phyloP scores from a whole-genome alignment of 2,113 vertebrate genomes.

The Perognathus longimembris region DNA sequence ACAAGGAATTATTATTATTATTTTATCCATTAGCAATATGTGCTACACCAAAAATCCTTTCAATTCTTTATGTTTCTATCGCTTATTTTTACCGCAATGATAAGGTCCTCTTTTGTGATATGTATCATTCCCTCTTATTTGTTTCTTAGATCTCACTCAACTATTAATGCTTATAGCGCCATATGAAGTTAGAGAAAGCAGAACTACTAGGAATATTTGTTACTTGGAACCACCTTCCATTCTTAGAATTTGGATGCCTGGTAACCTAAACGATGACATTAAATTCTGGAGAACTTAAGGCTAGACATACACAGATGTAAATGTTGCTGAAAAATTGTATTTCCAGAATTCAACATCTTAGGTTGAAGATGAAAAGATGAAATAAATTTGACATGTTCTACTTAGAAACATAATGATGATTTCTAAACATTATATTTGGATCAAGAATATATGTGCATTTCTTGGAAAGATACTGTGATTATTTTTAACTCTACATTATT shows the following conservation, averaged over 20 bases:
- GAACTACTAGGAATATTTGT: neutral
- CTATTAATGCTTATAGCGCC: constrained; percentile 31
- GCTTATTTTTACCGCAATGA: neutral
- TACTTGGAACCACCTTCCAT: neutral
- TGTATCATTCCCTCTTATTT: constrained; percentile 20
- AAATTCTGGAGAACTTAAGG: neutral
- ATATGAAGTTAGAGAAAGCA: neutral
- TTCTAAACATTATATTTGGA: neutral
- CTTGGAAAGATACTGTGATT: neutral
- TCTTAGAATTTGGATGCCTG: neutral
- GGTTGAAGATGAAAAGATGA: neutral
- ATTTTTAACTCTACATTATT: neutral
- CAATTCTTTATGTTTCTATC: constrained; percentile 27
- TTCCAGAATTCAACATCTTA: constrained; percentile 22
- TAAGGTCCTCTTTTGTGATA: neutral
- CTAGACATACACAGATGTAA: neutral
- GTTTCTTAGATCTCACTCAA: constrained; percentile 54
- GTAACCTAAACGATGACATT: neutral
- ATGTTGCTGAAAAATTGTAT: neutral
- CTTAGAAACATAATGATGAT: neutral
- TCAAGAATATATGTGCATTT: neutral
- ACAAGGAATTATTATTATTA: constrained; percentile 53
- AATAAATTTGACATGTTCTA: neutral
- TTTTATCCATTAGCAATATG: constrained; percentile 64
- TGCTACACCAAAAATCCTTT: neutral